phyloP scores from a whole-genome alignment of 2,888 invertebrate genomes.

The Tupiocoris notatus region DNA sequence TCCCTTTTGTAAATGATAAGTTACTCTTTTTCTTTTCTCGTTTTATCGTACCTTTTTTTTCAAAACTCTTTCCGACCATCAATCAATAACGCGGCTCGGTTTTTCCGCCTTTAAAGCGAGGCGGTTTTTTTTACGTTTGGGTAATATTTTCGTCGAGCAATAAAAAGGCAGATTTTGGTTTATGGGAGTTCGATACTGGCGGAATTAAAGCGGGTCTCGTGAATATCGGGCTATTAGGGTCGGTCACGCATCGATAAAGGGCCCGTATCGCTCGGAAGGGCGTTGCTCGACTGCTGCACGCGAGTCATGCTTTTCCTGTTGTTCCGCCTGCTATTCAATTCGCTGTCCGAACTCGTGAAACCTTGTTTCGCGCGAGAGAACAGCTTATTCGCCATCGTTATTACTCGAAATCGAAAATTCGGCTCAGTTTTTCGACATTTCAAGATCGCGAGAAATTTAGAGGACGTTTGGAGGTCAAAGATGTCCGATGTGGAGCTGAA shows the following conservation, averaged over 20 bases:
- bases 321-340: too few species aligned
- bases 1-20: not conserved
- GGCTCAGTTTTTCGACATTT: too few species aligned
- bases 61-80: not conserved
- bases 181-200: not conserved
- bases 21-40: not conserved
- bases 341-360: too few species aligned
- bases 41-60: not conserved
- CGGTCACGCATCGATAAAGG: not conserved
- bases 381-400: too few species aligned
- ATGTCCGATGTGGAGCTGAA: too few species aligned
- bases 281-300: not conserved
- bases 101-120: not conserved
- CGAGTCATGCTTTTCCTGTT: not conserved
- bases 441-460: too few species aligned
- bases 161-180: not conserved
- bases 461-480: too few species aligned
- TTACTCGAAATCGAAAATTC: too few species aligned
- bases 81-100: not conserved
- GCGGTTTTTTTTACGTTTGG: not conserved
- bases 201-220: not conserved
- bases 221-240: not conserved
- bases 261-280: not conserved
- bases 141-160: not conserved
- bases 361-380: too few species aligned